Base-by-base conservation (phyloP, 2,113 vertebrate genomes). In the Melanerpes aurifrons region DNA sequence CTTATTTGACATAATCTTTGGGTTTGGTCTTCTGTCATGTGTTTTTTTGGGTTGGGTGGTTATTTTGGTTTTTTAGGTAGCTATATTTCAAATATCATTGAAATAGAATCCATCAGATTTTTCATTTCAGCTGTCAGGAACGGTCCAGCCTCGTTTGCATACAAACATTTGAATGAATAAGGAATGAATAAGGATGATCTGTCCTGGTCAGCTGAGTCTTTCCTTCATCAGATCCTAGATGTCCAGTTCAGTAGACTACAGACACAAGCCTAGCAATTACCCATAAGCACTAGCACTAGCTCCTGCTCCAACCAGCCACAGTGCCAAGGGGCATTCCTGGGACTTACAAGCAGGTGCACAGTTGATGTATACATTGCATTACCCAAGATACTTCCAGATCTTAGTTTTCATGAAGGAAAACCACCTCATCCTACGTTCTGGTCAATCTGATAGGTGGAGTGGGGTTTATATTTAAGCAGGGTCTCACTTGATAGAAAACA, bases 391-490 rank as follows among this genome's bases (percentile, higher is more conserved):
- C 9, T 29, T 75, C 40, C 67, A 72, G 54, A 72, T 31, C 28
- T 48, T 47, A 32, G 12, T 8, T 72, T 28, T 8, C 28, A 79
- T 10, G 12, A 58, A 63, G 31, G 75, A 15, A 74, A 82, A 10
- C 0, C 8, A 54, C 12, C 9, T 57, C 24, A 26, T 25, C 3
- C 3, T 40, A 45, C 19, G 17, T 12, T 58, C 22, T 66, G 6
- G 22, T 61, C 9, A 25, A 56, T 7, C 11, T 0, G 1, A 64
- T 0, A 68, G 7, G 19, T 24, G 47, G 10, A 70, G 5, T 1
- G 2, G 16, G 18, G 56, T 25, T 68, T 71, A 17, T 2, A 53
- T 26, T n/a, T 20, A 82, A 43, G 31, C 17, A 83, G 16, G 7
- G 56, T 56, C 48, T 74, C 8, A 67, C 29, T 17, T 26, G 12